Conservation (phyloP, 2,797 vertebrate genomes). For the Myoxocephalus aenaeus region DNA sequence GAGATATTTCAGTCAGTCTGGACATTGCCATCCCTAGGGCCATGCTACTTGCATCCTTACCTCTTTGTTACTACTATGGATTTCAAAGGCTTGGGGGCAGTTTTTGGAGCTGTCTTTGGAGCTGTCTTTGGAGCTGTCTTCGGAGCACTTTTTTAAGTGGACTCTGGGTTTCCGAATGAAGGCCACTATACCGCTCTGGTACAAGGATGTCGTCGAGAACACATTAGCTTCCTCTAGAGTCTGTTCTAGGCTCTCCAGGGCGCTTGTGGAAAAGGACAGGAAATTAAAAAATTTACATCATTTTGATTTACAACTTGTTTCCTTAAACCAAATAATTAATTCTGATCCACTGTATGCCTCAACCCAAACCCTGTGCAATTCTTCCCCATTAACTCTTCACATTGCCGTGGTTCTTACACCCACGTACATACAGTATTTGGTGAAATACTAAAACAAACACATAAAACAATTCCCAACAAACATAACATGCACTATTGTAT, state of each 20-base stretch:
- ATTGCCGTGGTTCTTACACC: not conserved
- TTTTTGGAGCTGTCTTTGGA: no score
- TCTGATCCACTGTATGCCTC: not conserved
- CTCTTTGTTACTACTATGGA: slow-evolving; percentile 36
- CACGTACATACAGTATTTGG: not conserved
- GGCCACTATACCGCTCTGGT: rapidly evolving
- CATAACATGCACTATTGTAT: not conserved
- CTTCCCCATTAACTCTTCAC: no score
- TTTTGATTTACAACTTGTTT: not conserved
- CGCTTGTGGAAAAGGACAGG: slow-evolving; percentile 34
- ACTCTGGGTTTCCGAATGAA: not conserved
- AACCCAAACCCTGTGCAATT: not conserved
- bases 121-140: rapidly evolving
- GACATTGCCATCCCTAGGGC: not conserved
- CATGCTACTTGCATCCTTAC: slow-evolving; percentile 35
- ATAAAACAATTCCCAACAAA: not conserved
- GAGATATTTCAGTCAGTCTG: not conserved
- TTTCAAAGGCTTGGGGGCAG: no score
- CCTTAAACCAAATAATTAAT: not conserved
- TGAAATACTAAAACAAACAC: not conserved
- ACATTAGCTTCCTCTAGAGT: not conserved
- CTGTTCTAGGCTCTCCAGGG: not conserved
- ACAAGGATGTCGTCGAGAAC: rapidly evolving
- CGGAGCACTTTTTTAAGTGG: no score
- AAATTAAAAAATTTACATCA: not conserved